Evolutionary conservation across 2,113 vertebrate genomes (phyloP), one percentile per base, ranked within the genome.

Genomic region (Crocuta crocuta): DNA sequence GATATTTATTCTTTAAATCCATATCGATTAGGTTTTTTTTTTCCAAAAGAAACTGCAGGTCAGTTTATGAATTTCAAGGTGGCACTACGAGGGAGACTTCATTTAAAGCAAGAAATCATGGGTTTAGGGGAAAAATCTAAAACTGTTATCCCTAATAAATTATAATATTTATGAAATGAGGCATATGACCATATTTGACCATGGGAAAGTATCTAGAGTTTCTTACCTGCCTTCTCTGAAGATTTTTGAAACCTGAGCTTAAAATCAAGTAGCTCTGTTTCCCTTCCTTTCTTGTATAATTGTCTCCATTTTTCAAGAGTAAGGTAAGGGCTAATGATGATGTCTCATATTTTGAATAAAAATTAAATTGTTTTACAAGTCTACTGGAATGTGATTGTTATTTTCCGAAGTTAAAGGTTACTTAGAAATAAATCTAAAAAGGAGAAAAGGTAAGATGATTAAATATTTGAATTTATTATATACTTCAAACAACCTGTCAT

Each of bases 301-400:
- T 89, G 43, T 93, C 39, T 89, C 88, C 65, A 43, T 90, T 97
- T 97, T 92, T 82, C 84, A 94, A 90, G 13, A 97, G 63, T 97
- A 95, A 96, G 91, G 66, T 91, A 97, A 97, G 95, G 94, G 91
- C 88, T 97, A 97, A 91, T 28, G 87, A 79, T 79, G 65, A 87
- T 17, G 87, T 93, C 89, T 87, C 95, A 81, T 86, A 96, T 94
- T 97, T 97, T 97, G 76, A 94, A 94, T 97, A 96, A 96, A 95
- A 96, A 96, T 98, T 94, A 98, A 98, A 95, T 95, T 91, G 73
- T 96, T 97, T 97, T 94, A 61, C 95, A 95, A 68, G 71, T 96
- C 68, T 26, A 65, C n/a, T 63, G 35, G 39, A 96, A 58, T 89
- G 50, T 86, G 61, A 78, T 35, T 95, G 7, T 79, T 83, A 70